phyloP scores from a whole-genome alignment of 2,113 vertebrate genomes.

The Uria lomvia region DNA sequence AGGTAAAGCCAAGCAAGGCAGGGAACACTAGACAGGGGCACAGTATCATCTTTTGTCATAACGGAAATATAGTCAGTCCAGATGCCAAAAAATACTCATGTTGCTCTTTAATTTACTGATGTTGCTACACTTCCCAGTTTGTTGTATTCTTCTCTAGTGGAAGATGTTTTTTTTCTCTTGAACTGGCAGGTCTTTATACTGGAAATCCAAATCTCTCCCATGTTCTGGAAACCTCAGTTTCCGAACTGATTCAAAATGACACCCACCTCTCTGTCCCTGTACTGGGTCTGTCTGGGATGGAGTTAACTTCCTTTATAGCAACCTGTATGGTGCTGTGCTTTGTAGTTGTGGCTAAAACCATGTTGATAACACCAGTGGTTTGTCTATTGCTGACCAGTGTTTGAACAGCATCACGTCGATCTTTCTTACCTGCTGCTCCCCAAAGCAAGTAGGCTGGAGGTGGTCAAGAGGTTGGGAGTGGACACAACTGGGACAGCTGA shows the following conservation, averaged over 20 bases:
- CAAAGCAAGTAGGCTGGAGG: background rate
- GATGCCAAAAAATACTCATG: background rate
- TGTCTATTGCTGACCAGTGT: background rate
- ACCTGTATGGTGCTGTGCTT: background rate
- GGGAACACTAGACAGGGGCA: background rate
- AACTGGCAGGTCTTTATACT: background rate
- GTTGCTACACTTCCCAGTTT: background rate
- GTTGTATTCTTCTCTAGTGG: background rate
- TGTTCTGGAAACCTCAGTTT: background rate
- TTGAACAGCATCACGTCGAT: background rate
- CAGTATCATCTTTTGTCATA: background rate
- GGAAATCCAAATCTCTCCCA: background rate
- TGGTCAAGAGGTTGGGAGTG: background rate
- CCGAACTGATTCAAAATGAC: background rate
- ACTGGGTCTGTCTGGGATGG: background rate
- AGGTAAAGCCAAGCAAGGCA: background rate
- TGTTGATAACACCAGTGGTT: background rate
- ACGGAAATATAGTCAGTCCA: background rate
- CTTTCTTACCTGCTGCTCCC: background rate
- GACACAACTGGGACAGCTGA: background rate
- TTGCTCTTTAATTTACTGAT: background rate
- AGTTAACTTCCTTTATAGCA: background rate
- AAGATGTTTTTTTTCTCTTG: background rate
- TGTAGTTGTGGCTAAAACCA: background rate
- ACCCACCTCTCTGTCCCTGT: background rate